Evolutionary conservation across 92 coral and sea anemone genomes (phyloP).

Genomic region (Muricea muricata): DNA sequence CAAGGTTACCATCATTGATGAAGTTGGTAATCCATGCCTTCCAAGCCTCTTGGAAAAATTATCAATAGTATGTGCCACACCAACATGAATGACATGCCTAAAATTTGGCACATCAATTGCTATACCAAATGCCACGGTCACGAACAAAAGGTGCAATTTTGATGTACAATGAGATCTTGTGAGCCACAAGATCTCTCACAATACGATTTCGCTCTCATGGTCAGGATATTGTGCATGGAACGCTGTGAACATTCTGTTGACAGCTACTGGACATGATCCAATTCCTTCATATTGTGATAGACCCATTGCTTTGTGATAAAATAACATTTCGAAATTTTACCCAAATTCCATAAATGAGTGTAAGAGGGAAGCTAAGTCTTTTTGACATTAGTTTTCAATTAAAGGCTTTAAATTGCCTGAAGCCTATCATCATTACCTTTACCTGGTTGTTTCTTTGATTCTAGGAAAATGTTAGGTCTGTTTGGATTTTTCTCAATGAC

Average conservation of each 20-base stretch:
- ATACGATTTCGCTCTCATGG: constrained; percentile 61
- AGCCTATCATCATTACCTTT: background rate
- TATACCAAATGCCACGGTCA: constrained; percentile 74
- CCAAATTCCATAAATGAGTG: constrained; percentile 69
- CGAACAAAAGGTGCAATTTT: constrained; percentile 61
- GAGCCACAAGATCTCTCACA: constrained; percentile 33
- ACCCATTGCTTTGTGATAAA: constrained; percentile 45
- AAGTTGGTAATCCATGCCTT: constrained; percentile 61
- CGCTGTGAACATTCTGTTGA: constrained; percentile 64
- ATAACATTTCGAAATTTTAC: constrained; percentile 50
- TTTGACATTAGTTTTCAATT: background rate
- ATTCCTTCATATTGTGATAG: constrained; percentile 52
- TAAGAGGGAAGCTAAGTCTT: constrained; percentile 51
- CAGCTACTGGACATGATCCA: constrained; percentile 20
- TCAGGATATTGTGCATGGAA: constrained; percentile 77
- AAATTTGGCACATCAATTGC: constrained; percentile 59
- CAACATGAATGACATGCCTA: constrained; percentile 65
- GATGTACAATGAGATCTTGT: no score
- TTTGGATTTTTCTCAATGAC: background rate
- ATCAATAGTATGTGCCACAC: constrained; percentile 67
- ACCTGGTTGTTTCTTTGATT: background rate
- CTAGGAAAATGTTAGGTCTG: background rate
- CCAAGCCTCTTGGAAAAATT: constrained; percentile 74
- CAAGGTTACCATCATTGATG: constrained; percentile 56
- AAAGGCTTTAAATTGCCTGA: background rate